Evolutionary conservation across 2,888 invertebrate species (phyloP), one percentile per base, ranked within the genome.

Genomic region (Caenorhabditis plicata): DNA sequence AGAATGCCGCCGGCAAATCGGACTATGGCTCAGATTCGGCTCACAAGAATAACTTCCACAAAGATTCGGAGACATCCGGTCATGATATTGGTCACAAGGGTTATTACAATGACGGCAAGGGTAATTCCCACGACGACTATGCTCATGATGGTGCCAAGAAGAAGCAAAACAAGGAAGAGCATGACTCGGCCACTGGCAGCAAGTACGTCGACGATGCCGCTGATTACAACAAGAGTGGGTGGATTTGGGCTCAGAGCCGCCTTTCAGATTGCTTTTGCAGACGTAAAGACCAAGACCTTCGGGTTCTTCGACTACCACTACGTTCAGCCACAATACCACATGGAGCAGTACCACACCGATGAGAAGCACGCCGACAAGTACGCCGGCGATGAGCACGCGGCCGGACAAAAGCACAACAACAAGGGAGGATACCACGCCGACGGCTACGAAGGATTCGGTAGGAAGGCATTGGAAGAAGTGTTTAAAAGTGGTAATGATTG

Each of bases 261-360:
- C 8, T 17, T 9, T 13, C 29, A 36, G n/a, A n/a, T n/a, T n/a
- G n/a, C n/a, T n/a, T 17, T 43, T 53, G 41, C 46, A 70, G 74
- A 74, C 47, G 63, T 64, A 51, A 73, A 73, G 52, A 67, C 65
- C 50, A 74, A 74, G 52, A 62, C 73, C 7, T 71, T 64, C 54
- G 74, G 74, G 29, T 74, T 73, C 68, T 74, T 74, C 58, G 73
- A 74, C 57, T 73, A 73, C 64, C 58, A 63, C 38, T 74, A 67
- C 64, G 67, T 74, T 31, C 73, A 73, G 60, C 73, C 74, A 31
- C 74, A 74, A 50, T 74, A 72, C 63, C 74, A 73, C 50, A 58
- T 71, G 53, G 74, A 74, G 57, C 64, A 74, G 50, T 74, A 69
- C 64, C 73, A 72, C 55, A 66, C 68, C 36, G 72, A 74, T 44